Evolutionary conservation across 2,113 vertebrate species (phyloP).

Genomic region (Ceuthmochares aereus): DNA sequence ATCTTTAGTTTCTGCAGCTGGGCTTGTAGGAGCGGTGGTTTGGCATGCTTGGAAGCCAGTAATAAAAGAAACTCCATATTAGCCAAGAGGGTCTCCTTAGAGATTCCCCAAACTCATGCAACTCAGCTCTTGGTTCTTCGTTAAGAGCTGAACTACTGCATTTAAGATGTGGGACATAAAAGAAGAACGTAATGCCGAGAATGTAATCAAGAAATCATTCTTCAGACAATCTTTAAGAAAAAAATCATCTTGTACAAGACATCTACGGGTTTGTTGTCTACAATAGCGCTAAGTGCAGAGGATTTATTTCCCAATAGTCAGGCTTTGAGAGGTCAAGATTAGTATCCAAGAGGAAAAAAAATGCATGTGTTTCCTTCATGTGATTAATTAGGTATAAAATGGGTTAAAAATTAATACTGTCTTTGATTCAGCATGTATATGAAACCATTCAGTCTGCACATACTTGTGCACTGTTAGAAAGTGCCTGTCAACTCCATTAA

Average conservation of each 20-base stretch:
- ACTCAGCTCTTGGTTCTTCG: not conserved
- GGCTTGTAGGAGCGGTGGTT: not conserved
- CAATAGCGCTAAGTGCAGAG: not conserved
- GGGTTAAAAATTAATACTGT: slow-evolving; percentile 42
- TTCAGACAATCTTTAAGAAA: not conserved
- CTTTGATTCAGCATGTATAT: not conserved
- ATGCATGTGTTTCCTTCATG: not conserved
- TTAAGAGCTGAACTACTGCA: slow-evolving; percentile 1
- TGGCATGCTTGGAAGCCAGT: slow-evolving; percentile 4
- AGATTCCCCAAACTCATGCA: not conserved
- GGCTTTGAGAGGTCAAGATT: slow-evolving; percentile 13
- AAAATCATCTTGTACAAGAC: not conserved
- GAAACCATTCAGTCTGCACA: slow-evolving; percentile 32
- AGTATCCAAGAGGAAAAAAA: not conserved
- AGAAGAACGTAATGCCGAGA: slow-evolving; percentile 38
- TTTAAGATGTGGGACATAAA: slow-evolving; percentile 45
- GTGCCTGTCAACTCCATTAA: slow-evolving; percentile 74
- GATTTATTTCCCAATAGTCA: slow-evolving; percentile 37
- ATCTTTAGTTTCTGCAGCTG: slow-evolving; percentile 18
- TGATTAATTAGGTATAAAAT: slow-evolving; percentile 24
- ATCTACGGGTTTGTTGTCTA: not conserved
- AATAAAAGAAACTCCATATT: not conserved
- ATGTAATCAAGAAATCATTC: slow-evolving; percentile 45
- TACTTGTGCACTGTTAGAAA: slow-evolving; percentile 42
- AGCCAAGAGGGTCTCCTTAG: not conserved